Percentiles rank a stretch among this genome's conserved stretches.
phyloP scores from a whole-genome alignment of 2,888 invertebrate genomes.

The Trichogramma evanescens region DNA sequence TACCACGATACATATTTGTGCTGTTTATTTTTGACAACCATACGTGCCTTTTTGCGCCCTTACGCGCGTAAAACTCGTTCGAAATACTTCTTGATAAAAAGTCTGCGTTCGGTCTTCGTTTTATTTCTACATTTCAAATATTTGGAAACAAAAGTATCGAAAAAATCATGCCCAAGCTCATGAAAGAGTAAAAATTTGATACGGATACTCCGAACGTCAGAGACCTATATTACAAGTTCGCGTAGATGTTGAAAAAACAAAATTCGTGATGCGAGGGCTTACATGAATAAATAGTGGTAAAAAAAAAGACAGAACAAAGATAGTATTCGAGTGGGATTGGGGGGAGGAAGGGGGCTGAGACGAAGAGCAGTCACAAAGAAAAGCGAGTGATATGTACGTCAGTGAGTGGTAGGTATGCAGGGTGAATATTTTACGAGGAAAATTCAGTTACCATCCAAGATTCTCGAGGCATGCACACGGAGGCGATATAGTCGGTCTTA shows the following conservation, averaged over 20 bases:
- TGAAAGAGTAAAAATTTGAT: too few relatives aligned
- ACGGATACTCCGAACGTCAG: too few relatives aligned
- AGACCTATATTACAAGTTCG: neutral
- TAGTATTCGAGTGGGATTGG: slow-evolving; percentile 20
- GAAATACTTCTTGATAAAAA: too few relatives aligned
- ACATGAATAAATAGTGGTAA: slow-evolving; percentile 17
- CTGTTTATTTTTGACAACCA: too few relatives aligned
- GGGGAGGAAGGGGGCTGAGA: slow-evolving; percentile 16
- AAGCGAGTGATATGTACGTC: slow-evolving; percentile 37
- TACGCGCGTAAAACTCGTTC: too few relatives aligned
- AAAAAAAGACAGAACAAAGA: slow-evolving; percentile 6
- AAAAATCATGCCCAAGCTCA: too few relatives aligned
- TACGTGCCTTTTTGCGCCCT: too few relatives aligned
- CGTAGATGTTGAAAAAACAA: slow-evolving; percentile 13
- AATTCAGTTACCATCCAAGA: slow-evolving; percentile 43
- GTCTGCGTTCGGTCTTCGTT: too few relatives aligned
- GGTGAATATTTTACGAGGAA: slow-evolving; percentile 44
- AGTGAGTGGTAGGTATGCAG: slow-evolving; percentile 34
- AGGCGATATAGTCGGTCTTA: neutral
- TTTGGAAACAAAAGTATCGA: too few relatives aligned
- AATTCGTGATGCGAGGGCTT: slow-evolving; percentile 3
- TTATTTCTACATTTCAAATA: too few relatives aligned
- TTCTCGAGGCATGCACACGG: slow-evolving; percentile 36
- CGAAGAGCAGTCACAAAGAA: slow-evolving; percentile 23
- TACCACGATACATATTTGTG: too few relatives aligned